A percentile compares a stretch with the other conserved stretches of the same genome.
phyloP scores from a whole-genome alignment of 2,797 vertebrate species.

The Urosaurus nigricauda region DNA sequence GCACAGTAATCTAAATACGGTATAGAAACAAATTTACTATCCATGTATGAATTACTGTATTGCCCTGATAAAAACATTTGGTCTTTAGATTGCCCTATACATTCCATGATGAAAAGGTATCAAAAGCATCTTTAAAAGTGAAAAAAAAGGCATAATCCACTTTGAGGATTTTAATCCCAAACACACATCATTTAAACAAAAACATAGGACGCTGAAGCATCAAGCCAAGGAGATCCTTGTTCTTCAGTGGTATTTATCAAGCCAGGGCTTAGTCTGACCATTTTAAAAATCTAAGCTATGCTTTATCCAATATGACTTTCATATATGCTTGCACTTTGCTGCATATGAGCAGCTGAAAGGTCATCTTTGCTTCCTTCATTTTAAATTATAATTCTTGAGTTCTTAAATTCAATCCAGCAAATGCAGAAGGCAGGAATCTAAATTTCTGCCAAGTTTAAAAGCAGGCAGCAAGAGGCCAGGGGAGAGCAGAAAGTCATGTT shows the following conservation, averaged over 20 bases:
- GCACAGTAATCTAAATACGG: background rate
- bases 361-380: background rate
- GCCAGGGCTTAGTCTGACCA: background rate
- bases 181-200: background rate
- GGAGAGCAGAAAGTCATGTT: background rate
- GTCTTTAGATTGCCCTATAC: background rate
- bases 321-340: slow-evolving; percentile 3
- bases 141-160: background rate
- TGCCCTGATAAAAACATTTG: background rate
- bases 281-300: background rate
- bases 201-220: no score
- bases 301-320: background rate
- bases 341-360: background rate
- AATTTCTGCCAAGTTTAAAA: slow-evolving; percentile 22
- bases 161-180: background rate
- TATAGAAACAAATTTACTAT: background rate
- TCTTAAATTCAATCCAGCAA: background rate
- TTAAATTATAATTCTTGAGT: slow-evolving; percentile 6
- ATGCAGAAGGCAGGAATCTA: slow-evolving; percentile 3
- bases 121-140: background rate
- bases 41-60: background rate
- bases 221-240: background rate
- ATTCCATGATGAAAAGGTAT: background rate
- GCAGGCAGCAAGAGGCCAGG: background rate
- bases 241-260: background rate